Base-by-base conservation (phyloP, 1,140 invertebrate species). In the Drosophila sucinea region DNA sequence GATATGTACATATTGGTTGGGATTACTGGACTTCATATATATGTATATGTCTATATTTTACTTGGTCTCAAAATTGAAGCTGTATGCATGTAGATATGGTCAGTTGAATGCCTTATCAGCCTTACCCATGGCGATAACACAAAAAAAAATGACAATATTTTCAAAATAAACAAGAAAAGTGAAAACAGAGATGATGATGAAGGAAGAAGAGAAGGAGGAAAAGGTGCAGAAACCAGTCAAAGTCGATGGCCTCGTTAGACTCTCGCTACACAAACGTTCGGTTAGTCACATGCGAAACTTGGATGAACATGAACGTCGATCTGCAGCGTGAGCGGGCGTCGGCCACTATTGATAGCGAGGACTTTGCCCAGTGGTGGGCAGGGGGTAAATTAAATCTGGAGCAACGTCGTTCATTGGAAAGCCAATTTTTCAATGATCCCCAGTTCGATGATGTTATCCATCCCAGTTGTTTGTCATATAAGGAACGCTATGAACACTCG, bases 401-500 rank as follows among this genome's bases (percentile, higher is more conserved):
- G 29, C 60, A 87, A 41, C 85, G 81, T 0, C 73, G 86, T 23
- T 60, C 69, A 4, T 64, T 92, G 96, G 96, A 97, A 90, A 92
- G 94, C 4, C 94, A 94, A 67, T 96, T 97, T 47, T 91, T 96
- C 1, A 94, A 94, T 30, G 96, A 96, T 93, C 95, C 95, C 1
- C 93, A 95, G 10, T 93, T 97, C 8, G 86, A 93, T 51, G 95
- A 97, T 74, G 90, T 93, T 41, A 92, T 96, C 5, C 96, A 96
- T 56, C 90, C 94, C 1, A 95, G 95, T 79, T 97, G 96, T 90
- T 93, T 96, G 73, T 97, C 96, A 80, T 96, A 98, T 85, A 96
- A 97, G 86, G 95, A 97, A 87, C 95, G 96, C 74, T 97, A 98
- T 92, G 96, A 97, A 86, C 93, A 96, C 80, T 94, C 95, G 2